Percentiles rank a stretch among this genome's conserved stretches.
Conservation (phyloP, 2,797 vertebrate species). For the Protonibea diacanthus region DNA sequence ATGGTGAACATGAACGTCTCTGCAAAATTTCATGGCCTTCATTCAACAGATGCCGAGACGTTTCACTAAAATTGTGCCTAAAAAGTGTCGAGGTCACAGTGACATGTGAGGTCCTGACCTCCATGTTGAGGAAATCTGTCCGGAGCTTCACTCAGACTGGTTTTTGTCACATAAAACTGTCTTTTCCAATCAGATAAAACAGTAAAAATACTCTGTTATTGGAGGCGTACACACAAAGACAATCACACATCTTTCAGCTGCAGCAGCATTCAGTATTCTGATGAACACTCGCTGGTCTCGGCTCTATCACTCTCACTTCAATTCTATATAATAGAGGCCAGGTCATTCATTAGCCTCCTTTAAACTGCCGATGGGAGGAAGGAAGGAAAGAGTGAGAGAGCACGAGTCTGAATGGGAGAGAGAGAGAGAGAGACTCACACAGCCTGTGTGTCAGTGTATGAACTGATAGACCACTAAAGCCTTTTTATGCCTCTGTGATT, state of each 20-base stretch:
- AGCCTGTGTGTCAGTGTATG: neutral
- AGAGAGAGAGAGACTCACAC: neutral
- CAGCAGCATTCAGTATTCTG: slow-evolving; percentile 32
- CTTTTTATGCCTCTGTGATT: slow-evolving; percentile 48
- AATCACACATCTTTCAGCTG: slow-evolving; percentile 13
- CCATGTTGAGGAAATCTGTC: slow-evolving; percentile 2
- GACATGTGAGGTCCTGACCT: neutral
- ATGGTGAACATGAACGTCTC: too few species aligned
- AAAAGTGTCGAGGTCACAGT: neutral
- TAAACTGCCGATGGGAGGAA: slow-evolving; percentile 40
- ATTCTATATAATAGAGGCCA: slow-evolving; percentile 48
- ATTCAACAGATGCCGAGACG: neutral
- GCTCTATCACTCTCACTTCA: slow-evolving; percentile 45
- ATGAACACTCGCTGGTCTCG: slow-evolving; percentile 17
- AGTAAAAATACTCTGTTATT: neutral
- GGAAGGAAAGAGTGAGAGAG: slow-evolving; percentile 6
- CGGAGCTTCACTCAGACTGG: neutral
- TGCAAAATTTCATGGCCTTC: too few species aligned
- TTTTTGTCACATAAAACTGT: slow-evolving; percentile 14
- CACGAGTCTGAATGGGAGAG: slow-evolving; percentile 5
- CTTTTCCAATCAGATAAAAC: neutral
- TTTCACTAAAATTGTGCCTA: neutral
- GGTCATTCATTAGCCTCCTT: slow-evolving; percentile 66
- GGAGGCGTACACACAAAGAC: neutral
- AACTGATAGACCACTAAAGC: slow-evolving; percentile 43